phyloP scores from a whole-genome alignment of 2,113 vertebrate genomes.

The Chionodraco myersi region DNA sequence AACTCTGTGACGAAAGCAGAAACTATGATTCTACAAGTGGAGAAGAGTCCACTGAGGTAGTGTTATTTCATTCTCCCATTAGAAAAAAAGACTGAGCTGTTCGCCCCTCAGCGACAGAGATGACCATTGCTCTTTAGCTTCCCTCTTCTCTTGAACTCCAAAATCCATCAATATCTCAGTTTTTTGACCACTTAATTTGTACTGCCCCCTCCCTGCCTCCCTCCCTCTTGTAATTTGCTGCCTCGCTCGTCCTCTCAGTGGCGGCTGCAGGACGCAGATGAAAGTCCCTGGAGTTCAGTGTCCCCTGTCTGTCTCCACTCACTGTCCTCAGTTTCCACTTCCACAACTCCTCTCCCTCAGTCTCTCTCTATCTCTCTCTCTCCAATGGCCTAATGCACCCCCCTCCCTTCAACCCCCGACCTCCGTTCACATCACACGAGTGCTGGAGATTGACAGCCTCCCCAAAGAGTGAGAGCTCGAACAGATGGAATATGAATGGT shows the following conservation, averaged over 20 bases:
- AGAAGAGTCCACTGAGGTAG: too few species aligned
- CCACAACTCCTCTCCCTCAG: conserved; percentile 10
- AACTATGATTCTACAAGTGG: not conserved
- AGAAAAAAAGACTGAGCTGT: too few species aligned
- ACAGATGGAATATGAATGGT: conserved; percentile 99
- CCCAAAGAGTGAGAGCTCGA: conserved; percentile 94
- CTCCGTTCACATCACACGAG: conserved; percentile 87
- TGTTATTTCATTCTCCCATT: too few species aligned
- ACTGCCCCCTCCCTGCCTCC: too few species aligned
- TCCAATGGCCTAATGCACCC: conserved; percentile 63
- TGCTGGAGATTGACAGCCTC: conserved; percentile 96
- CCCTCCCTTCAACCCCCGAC: conserved; percentile 10
- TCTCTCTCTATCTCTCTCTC: conserved; percentile 61
- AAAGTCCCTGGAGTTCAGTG: conserved; percentile 92
- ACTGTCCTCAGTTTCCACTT: conserved; percentile 21
- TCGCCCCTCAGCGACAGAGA: too few species aligned
- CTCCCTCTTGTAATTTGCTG: conserved; percentile 2
- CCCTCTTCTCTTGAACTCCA: not conserved
- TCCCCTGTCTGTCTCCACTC: conserved; percentile 24
- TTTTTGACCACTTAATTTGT: conserved; percentile 16
- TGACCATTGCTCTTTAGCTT: not conserved
- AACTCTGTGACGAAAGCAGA: not conserved
- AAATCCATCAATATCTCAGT: conserved; percentile 19
- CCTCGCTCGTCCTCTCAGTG: conserved; percentile 81
- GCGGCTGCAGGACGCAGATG: conserved; percentile 83